Evolutionary conservation across 2,113 vertebrate genomes (phyloP).

Genomic region (Laterallus jamaicensis): DNA sequence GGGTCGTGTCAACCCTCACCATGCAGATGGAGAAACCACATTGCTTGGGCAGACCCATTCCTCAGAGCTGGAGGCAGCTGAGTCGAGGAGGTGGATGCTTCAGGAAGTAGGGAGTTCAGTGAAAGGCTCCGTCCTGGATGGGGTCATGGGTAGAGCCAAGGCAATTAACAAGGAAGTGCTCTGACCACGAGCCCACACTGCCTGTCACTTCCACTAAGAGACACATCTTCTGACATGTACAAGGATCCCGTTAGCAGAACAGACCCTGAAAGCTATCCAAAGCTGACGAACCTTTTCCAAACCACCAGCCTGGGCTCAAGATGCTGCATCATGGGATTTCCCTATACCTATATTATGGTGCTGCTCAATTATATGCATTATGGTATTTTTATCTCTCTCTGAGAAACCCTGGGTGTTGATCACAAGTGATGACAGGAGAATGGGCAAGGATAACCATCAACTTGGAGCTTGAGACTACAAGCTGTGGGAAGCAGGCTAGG

Average conservation of each 20-base stretch:
- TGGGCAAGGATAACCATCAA: neutral
- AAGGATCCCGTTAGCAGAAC: neutral
- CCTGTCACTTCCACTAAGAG: conserved; percentile 18
- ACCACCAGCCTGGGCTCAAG: neutral
- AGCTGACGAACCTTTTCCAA: neutral
- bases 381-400: neutral
- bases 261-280: conserved; percentile 4
- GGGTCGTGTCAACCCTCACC: neutral
- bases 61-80: neutral
- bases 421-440: neutral
- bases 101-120: neutral
- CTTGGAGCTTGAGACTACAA: neutral
- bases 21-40: neutral
- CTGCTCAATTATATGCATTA: neutral
- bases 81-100: neutral
- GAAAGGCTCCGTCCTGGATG: accelerated
- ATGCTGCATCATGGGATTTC: conserved; percentile 11
- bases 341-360: neutral
- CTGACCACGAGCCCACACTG: conserved; percentile 8
- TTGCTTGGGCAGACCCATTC: neutral
- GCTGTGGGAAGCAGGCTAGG: neutral
- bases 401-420: neutral
- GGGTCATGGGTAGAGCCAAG: neutral
- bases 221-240: neutral
- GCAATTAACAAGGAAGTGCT: neutral